Base-by-base conservation (phyloP, 2,113 vertebrate genomes). In the Cyprinodon tularosa region DNA sequence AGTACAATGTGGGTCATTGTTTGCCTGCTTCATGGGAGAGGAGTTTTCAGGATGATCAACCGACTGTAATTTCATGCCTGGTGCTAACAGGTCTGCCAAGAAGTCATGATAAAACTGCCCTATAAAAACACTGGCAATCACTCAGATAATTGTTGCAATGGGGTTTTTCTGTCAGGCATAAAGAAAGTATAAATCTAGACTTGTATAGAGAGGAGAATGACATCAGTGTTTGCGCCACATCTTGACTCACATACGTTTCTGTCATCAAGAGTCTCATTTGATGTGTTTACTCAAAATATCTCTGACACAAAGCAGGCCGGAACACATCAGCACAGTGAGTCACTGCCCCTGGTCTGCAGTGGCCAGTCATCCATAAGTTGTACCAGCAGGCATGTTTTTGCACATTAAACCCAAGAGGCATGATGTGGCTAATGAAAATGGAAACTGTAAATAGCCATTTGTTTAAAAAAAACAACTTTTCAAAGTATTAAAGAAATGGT, bases 21-120 rank as follows among this genome's bases (percentile, higher is more conserved):
- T 85, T 83, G 78, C 80, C 22, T 29, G 76, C 82, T 91, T 90
- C 84, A 87, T 87, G 83, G 88, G 89, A 91, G 87, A 89, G 67
- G 48, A 84, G 63, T 71, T 81, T 74, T 81, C 71, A 80, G 82
- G 83, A 68, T 61, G 66, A 86, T 83, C 64, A 65, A 12, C 77
- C 73, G 80, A 74, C 86, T 86, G 78, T 88, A 83, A 90, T 91
- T 86, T 84, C 82, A 90, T 75, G 80, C 87, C 70, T 0, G 11
- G 38, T 80, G 85, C 79, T 63, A 83, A 86, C 53, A 78, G 81
- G 73, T 80, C 80, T 78, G 78, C 74, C 72, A 66, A 71, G 77
- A 22, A 81, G 78, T 47, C 57, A 42, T 66, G 76, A 60, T 40
- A 17, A 72, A 75, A 69, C 71, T 81, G 86, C 79, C 68, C 53